Evolutionary conservation across 1,140 invertebrate species (phyloP), one percentile per base, ranked within the genome.

Genomic region (Drosophila subobscura): DNA sequence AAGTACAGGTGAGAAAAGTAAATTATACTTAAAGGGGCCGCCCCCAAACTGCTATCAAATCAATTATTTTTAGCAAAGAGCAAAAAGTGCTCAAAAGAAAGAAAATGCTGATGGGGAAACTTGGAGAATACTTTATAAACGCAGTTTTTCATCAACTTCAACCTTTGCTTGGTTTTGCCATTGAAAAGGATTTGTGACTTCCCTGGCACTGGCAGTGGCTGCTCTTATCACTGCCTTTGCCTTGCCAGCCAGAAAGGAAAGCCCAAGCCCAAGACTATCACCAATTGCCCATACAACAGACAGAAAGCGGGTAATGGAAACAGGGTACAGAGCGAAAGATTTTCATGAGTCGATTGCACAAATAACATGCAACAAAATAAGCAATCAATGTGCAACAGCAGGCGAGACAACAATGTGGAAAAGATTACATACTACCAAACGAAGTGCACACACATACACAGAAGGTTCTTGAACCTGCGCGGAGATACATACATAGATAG

Each of bases 331-430:
- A 40, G 61, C 16, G 5, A 27, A 8, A 58, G 72, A 76, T 68
- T 63, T 59, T 50, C 55, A 58, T 54, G 46, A 59, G 50, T 47
- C 67, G 46, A 72, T 86, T 61, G 73, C 81, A 86, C 65, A 76
- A 76, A 79, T 83, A 64, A 57, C 71, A 67, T 57, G 67, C 73
- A 76, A 72, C 55, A 76, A 79, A 76, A 79, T 46, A 64, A 73
- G 57, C 72, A 76, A 81, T 74, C 64, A 71, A 41, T 41, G 14
- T 52, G 27, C 6, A 46, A 16, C 60, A 50, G 20, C 25, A 70
- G 50, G 40, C 33, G 8, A 57, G 29, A 54, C 70, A 50, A 66
- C 41, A 56, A 74, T 45, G 33, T 20, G 5, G 7, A 40, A 49
- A 73, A 40, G 68, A 72, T 63, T 72, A 20, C 16, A 20, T 20